phyloP scores from a whole-genome alignment of 2,113 vertebrate species.

The Bubo blakistoni region DNA sequence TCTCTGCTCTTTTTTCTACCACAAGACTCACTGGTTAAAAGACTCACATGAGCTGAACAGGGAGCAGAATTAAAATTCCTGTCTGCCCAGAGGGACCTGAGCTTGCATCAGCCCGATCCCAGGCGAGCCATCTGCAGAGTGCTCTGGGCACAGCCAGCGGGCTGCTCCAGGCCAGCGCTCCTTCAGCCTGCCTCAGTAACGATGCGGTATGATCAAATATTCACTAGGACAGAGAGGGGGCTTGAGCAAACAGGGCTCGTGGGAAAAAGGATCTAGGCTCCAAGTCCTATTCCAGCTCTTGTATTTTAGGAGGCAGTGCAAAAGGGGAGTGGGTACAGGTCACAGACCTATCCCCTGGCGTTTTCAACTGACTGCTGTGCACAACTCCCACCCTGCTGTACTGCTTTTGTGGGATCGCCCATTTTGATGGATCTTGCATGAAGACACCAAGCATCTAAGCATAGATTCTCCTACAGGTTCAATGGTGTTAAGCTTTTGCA shows the following conservation, averaged over 20 bases:
- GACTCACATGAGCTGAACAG: background rate
- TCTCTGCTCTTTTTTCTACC: background rate
- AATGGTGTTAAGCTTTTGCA: background rate
- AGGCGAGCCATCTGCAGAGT: background rate
- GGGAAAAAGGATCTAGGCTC: background rate
- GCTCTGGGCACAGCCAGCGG: background rate
- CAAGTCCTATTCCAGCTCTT: background rate
- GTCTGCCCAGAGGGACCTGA: background rate
- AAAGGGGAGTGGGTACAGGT: accelerated
- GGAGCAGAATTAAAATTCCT: background rate
- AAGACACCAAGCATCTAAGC: background rate
- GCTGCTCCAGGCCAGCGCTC: background rate
- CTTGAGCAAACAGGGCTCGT: accelerated
- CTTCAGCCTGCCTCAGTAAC: background rate
- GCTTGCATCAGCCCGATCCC: background rate
- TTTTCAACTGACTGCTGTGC: background rate
- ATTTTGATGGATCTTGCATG: background rate
- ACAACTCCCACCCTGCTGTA: accelerated
- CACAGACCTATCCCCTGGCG: background rate
- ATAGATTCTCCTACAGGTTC: background rate
- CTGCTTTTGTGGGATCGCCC: background rate
- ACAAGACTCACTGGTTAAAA: background rate
- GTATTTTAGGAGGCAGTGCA: background rate
- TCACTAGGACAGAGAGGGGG: background rate
- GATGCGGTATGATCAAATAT: background rate